A percentile compares a stretch with the other conserved stretches of the same genome.
Evolutionary conservation across 2,113 vertebrate genomes (phyloP).

Genomic region (Acrocephalus kingi): DNA sequence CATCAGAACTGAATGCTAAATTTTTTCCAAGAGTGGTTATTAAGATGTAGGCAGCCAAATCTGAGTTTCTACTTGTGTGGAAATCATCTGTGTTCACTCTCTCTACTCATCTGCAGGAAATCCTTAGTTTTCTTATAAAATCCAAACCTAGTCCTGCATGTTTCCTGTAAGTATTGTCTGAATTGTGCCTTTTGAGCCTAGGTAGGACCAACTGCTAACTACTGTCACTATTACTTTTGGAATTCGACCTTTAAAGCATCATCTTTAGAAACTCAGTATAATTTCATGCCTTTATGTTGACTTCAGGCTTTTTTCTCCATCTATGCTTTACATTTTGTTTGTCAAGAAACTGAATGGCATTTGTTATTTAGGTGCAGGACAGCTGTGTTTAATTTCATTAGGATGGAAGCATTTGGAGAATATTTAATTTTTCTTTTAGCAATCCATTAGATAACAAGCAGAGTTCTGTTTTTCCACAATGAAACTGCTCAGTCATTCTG

Average conservation of each 20-base stretch:
- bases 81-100: background rate
- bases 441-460: background rate
- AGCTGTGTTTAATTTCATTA: background rate
- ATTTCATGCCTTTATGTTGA: background rate
- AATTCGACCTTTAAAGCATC: background rate
- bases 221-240: background rate
- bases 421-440: background rate
- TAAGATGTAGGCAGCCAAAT: background rate
- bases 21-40: background rate
- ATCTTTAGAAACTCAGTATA: background rate
- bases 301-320: background rate
- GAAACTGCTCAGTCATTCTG: background rate
- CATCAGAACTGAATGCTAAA: background rate
- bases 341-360: background rate
- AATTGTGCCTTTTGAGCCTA: background rate
- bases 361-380: background rate
- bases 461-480: background rate
- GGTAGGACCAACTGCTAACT: background rate
- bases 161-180: background rate
- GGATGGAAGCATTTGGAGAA: background rate
- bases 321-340: background rate
- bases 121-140: background rate
- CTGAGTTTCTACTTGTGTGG: background rate
- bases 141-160: accelerated
- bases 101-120: background rate